phyloP scores from a whole-genome alignment of 2,113 vertebrate genomes.

The Corythornis vintsioides region DNA sequence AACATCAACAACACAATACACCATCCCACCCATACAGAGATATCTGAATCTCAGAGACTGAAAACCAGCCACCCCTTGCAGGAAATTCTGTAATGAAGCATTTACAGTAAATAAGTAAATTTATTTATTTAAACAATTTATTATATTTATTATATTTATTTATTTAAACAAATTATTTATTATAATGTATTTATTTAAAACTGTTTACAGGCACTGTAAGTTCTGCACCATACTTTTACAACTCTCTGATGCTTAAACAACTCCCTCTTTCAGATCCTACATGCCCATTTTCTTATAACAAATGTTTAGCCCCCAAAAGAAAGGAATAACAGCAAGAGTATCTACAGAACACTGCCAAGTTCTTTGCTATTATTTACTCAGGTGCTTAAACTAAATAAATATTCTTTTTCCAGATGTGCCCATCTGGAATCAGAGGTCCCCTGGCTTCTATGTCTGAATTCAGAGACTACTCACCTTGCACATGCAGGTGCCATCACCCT shows the following conservation, averaged over 20 bases:
- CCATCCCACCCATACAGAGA: neutral
- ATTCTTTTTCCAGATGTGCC: neutral
- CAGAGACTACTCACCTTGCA: neutral
- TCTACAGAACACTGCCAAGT: rapidly evolving
- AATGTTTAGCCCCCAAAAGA: neutral
- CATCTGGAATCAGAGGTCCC: neutral
- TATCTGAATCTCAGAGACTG: neutral
- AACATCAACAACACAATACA: neutral
- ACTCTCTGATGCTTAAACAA: neutral
- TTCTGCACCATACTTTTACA: neutral
- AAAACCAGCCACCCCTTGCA: neutral
- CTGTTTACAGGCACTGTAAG: neutral
- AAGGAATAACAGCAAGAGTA: neutral
- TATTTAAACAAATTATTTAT: no score
- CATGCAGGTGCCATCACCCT: neutral
- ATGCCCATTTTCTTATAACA: neutral
- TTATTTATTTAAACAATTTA: no score
- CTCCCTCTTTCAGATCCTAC: neutral
- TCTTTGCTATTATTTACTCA: neutral
- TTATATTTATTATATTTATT: no score
- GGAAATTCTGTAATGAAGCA: neutral
- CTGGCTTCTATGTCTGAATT: rapidly evolving
- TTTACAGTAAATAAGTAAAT: no score
- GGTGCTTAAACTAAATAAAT: neutral
- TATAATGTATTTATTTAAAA: no score